Conservation (phyloP, 2,888 invertebrate species). For the Chrysotoxum bicinctum region DNA sequence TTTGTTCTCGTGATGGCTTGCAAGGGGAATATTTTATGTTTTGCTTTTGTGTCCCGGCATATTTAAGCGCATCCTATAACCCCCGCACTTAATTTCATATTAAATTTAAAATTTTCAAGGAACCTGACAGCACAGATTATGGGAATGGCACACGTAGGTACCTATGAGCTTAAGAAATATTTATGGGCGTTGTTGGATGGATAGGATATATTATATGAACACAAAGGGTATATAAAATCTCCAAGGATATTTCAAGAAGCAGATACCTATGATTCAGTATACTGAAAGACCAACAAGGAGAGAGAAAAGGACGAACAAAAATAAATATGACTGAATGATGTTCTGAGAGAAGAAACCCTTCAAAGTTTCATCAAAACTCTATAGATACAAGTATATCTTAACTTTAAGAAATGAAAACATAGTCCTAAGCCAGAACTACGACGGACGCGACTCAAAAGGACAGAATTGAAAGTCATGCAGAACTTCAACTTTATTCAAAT, state of each 20-base stretch:
- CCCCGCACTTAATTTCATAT: slow-evolving; percentile 37
- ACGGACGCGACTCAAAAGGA: not conserved
- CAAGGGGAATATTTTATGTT: slow-evolving; percentile 48
- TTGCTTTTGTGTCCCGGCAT: slow-evolving; percentile 48
- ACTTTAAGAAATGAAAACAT: too few species aligned
- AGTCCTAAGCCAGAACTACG: too few species aligned
- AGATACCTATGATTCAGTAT: not conserved
- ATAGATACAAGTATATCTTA: not conserved
- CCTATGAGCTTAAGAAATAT: slow-evolving; percentile 43
- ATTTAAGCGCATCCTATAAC: slow-evolving; percentile 26
- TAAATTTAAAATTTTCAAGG: slow-evolving; percentile 65
- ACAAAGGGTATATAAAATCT: slow-evolving; percentile 7
- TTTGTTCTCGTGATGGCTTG: slow-evolving; percentile 34
- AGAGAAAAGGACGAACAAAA: not conserved
- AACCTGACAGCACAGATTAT: slow-evolving; percentile 65
- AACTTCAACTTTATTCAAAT: slow-evolving; percentile 35
- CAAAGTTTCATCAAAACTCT: slow-evolving; percentile 10
- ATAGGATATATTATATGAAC: not conserved
- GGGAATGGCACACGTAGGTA: slow-evolving; percentile 46
- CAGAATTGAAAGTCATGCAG: slow-evolving; percentile 16
- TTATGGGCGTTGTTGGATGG: slow-evolving; percentile 26
- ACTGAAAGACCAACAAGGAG: not conserved
- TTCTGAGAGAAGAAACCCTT: slow-evolving; percentile 39
- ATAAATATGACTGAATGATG: slow-evolving; percentile 9
- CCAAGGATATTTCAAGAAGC: slow-evolving; percentile 24